phyloP scores from a whole-genome alignment of 2,797 vertebrate species.

The Coregonus sp. region DNA sequence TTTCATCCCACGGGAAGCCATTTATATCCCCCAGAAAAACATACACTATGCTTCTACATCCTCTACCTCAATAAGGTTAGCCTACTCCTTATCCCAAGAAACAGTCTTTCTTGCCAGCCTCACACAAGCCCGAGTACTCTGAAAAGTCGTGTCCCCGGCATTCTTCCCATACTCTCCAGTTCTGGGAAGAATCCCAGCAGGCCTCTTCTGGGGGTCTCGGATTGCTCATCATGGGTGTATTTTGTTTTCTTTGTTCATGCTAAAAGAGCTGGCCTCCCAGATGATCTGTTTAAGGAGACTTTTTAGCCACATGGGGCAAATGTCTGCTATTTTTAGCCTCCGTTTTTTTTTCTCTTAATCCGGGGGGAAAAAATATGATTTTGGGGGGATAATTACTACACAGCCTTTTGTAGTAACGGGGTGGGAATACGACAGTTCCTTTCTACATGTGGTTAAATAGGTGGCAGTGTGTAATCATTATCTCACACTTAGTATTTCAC shows the following conservation, averaged over 20 bases:
- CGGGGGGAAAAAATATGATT: neutral
- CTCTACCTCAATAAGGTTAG: constrained; percentile 9
- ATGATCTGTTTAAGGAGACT: constrained; percentile 1
- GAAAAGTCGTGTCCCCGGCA: constrained; percentile 30
- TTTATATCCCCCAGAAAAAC: constrained; percentile 57
- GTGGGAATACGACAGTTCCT: too few relatives aligned
- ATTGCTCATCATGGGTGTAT: constrained; percentile 48
- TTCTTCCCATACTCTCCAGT: constrained; percentile 42
- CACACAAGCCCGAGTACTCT: constrained; percentile 9
- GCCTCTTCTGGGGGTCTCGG: constrained; percentile 37
- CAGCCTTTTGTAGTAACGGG: neutral
- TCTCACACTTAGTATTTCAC: neutral
- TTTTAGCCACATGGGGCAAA: constrained; percentile 15
- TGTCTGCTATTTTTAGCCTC: constrained; percentile 23
- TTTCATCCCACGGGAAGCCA: constrained; percentile 54
- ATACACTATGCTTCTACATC: constrained; percentile 25
- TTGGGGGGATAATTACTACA: neutral
- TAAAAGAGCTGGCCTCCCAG: constrained; percentile 10
- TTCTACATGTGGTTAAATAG: neutral
- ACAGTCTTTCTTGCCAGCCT: neutral
- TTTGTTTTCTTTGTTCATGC: constrained; percentile 41
- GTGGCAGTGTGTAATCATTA: neutral
- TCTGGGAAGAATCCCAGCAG: constrained; percentile 50
- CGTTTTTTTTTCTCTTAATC: neutral
- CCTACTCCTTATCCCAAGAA: neutral